Percentiles rank a stretch among this genome's conserved stretches.
phyloP scores from a whole-genome alignment of 2,797 vertebrate species.

The Arremon brunneinucha region DNA sequence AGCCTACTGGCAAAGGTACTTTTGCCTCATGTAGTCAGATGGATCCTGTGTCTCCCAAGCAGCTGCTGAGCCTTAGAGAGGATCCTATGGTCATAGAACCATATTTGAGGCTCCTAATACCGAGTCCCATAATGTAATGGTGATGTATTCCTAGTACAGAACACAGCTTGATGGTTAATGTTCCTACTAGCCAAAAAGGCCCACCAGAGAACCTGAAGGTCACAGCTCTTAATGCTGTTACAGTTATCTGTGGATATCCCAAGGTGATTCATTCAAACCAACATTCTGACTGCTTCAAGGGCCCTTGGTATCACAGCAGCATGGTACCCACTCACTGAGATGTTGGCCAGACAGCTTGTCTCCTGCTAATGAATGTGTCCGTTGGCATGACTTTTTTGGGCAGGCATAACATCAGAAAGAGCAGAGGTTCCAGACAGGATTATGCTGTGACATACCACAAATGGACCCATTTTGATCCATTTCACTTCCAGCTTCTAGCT shows the following conservation, averaged over 20 bases:
- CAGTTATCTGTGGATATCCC: rapidly evolving
- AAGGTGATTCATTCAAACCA: neutral
- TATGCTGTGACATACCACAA: neutral
- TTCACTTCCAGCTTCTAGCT: neutral
- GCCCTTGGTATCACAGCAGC: neutral
- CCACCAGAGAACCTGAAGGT: neutral
- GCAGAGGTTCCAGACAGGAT: neutral
- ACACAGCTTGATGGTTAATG: neutral
- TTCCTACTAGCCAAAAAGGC: neutral
- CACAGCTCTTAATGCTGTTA: neutral
- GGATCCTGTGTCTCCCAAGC: neutral
- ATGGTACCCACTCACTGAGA: neutral
- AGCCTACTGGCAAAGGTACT: neutral
- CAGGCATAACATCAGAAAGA: neutral
- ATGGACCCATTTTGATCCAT: neutral
- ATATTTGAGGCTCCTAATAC: neutral
- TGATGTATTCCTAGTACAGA: neutral
- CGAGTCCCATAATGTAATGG: neutral
- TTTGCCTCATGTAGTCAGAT: neutral
- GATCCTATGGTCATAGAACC: neutral
- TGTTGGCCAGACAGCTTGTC: neutral
- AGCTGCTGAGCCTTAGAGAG: neutral
- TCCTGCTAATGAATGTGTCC: neutral
- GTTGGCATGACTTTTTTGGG: neutral
- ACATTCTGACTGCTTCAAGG: neutral